Conservation (phyloP, 64 coral and sea anemone species). For the Trachythela sp. region DNA sequence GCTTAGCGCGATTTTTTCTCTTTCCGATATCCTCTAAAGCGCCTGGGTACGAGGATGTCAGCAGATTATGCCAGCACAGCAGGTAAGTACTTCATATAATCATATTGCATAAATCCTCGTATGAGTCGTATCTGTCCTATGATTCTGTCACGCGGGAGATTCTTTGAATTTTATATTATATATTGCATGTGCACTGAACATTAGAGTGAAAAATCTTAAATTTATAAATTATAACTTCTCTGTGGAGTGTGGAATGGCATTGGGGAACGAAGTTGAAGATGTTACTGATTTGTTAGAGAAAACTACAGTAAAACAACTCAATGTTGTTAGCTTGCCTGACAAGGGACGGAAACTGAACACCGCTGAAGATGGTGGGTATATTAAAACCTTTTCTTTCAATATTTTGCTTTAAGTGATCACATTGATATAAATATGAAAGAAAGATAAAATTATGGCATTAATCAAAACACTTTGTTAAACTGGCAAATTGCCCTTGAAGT, state of each 20-base stretch:
- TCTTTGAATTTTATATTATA: neutral
- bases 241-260: conserved; percentile 42
- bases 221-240: neutral
- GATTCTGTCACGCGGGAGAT: neutral
- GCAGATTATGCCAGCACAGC: too few species aligned
- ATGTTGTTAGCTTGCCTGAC: conserved; percentile 77
- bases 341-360: conserved; percentile 81
- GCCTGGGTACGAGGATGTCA: too few species aligned
- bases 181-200: neutral
- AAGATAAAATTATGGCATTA: too few species aligned
- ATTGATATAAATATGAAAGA: conserved; percentile 15
- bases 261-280: conserved; percentile 52
- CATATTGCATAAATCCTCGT: too few species aligned
- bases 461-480: too few species aligned
- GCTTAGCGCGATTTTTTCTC: too few species aligned
- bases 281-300: conserved; percentile 67
- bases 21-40: too few species aligned
- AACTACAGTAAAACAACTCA: conserved; percentile 81
- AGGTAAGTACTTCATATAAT: neutral
- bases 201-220: neutral
- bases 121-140: too few species aligned
- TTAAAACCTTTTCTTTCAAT: neutral
- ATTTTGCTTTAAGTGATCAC: conserved; percentile 10
- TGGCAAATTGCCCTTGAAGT: too few species aligned
- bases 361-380: conserved; percentile 65